These are phyloP conservation scores for Hydropsyche tenuis DNA, from an alignment of 1,140 invertebrate genomes.

Conservation along the genomic window DNA sequence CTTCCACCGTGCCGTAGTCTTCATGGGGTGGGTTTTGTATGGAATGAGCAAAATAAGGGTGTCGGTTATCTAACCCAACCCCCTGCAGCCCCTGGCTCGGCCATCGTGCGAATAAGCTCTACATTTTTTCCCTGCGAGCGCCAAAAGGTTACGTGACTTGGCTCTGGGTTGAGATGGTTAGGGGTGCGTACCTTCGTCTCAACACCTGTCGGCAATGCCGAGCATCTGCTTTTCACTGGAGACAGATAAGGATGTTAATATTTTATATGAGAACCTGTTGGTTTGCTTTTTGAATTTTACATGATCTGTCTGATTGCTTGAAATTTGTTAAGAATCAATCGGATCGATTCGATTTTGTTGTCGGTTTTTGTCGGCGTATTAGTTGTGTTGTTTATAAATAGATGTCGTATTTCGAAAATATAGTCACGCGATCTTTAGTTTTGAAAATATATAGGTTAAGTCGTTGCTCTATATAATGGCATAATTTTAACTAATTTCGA, in stretches of 20 bases:
- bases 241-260: neutral
- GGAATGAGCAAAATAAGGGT: neutral
- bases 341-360: too few species aligned
- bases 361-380: too few species aligned
- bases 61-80: slow-evolving; percentile 15
- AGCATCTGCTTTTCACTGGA: neutral
- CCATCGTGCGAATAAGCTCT: slow-evolving; percentile 5
- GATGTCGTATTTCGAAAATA: too few species aligned
- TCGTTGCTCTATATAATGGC: too few species aligned
- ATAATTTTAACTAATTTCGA: too few species aligned
- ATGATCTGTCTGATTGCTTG: too few species aligned
- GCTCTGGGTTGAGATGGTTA: neutral
- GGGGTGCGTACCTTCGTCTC: too few species aligned
- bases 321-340: too few species aligned
- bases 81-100: neutral
- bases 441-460: too few species aligned
- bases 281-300: neutral
- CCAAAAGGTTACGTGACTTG: neutral
- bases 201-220: too few species aligned
- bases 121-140: neutral
- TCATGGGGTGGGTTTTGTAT: neutral
- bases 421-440: too few species aligned
- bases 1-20: neutral
- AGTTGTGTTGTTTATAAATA: too few species aligned
- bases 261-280: slow-evolving; percentile 1